phyloP scores from a whole-genome alignment of 2,797 vertebrate species.

The Buphagus erythrorhynchus region DNA sequence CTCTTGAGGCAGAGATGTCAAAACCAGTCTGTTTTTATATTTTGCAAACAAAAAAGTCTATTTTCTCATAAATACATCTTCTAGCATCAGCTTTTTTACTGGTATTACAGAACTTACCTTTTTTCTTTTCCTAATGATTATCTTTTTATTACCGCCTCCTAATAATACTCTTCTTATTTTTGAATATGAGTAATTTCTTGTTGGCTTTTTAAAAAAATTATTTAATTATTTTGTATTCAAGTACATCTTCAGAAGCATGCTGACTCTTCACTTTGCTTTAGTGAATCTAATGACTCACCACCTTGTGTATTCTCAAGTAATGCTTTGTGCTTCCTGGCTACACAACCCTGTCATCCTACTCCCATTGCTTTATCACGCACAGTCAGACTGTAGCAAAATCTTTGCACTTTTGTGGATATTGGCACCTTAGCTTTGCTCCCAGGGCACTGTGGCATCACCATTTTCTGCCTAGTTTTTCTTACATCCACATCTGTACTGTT shows the following conservation, averaged over 20 bases:
- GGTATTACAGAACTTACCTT: background rate
- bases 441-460: rapidly evolving
- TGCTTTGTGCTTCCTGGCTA: background rate
- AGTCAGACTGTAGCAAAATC: background rate
- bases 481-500: background rate
- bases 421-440: background rate
- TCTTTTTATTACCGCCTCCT: background rate
- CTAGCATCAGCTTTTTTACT: background rate
- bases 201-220: background rate
- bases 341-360: background rate
- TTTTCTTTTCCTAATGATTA: background rate
- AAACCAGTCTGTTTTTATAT: background rate
- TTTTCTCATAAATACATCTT: background rate
- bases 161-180: background rate
- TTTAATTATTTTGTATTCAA: background rate
- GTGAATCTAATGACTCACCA: background rate
- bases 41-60: background rate
- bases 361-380: background rate
- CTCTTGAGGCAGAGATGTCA: constrained; percentile 29
- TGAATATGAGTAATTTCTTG: background rate
- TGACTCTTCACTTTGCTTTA: background rate
- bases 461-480: background rate
- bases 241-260: background rate
- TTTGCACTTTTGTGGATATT: background rate
- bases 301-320: background rate